Base-by-base conservation (phyloP, 2,113 vertebrate species). In the Lophura nycthemera region DNA sequence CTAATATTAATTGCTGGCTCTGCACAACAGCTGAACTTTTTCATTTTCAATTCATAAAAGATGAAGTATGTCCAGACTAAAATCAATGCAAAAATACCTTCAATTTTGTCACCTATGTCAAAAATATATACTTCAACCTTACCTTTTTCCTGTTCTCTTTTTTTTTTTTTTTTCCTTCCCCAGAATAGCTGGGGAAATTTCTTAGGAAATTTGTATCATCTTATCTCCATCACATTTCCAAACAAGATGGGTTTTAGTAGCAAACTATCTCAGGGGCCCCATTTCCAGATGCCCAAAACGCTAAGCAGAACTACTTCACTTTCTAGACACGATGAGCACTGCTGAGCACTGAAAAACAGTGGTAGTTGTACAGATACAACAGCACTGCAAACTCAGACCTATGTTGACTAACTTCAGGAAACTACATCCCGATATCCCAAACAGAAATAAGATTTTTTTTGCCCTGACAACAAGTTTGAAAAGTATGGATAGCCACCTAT, bases 401-500 rank as follows among this genome's bases (percentile, higher is more conserved):
- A 19, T 0, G 1, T 13, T 59, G 19, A n/a, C 27, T 29, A 81
- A 77, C 50, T 63, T 83, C 29, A 66, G 38, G 19, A 86, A 89
- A 38, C 7, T 77, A 47, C 34, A 60, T 90, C 78, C 57, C 43
- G 30, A 76, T 40, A 76, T 22, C 10, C 56, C 47, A 80, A 92
- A 38, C 0, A 70, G 27, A 91, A 90, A 86, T 7, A 56, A 0
- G 0, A 47, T 20, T 20, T 47, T 50, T 63, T 89, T 90, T 25
- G 18, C 25, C 19, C 40, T 2, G 4, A 5, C 1, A 1, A 75
- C 7, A 48, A 54, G 6, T 59, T 47, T 80, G 40, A 86, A 24
- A 90, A 64, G 8, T 17, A 78, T 0, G 0, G 8, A 42, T 8
- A 61, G 22, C 6, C n/a, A 20, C n/a, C 1, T 11, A 11, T 77